phyloP scores from a whole-genome alignment of 2,113 vertebrate genomes.

The Coptodon rendalli region DNA sequence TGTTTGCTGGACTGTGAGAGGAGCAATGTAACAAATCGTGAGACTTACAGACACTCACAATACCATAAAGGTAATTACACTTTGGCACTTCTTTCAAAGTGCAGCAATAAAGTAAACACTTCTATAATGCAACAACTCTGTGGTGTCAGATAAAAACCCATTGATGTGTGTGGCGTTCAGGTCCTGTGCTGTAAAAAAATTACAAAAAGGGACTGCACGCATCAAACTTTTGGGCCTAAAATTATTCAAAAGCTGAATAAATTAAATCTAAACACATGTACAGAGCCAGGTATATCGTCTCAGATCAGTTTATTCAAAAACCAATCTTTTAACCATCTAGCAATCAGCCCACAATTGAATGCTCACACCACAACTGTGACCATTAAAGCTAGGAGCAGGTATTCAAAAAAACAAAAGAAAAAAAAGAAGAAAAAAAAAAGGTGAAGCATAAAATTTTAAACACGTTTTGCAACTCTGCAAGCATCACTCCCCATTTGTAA shows the following conservation, averaged over 20 bases:
- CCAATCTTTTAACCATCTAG: background rate
- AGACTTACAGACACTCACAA: background rate
- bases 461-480: background rate
- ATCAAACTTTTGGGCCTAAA: background rate
- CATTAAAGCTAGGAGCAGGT: background rate
- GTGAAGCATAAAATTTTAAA: constrained; percentile 13
- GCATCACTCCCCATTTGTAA: background rate
- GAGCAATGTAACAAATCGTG: background rate
- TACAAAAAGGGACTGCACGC: background rate
- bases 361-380: background rate
- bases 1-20: background rate
- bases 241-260: background rate
- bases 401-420: background rate
- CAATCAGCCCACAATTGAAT: background rate
- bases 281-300: background rate
- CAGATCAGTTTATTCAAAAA: background rate
- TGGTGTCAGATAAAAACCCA: background rate
- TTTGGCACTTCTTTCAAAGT: background rate
- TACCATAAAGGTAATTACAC: background rate
- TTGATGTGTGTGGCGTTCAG: background rate
- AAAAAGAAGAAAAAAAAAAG: background rate
- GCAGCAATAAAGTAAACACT: background rate
- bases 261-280: background rate
- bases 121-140: background rate
- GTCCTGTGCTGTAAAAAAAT: background rate